These are phyloP conservation scores for Cecropterus lyciades DNA, from an alignment of 1,140 invertebrate genomes.

Conservation along the genomic window DNA sequence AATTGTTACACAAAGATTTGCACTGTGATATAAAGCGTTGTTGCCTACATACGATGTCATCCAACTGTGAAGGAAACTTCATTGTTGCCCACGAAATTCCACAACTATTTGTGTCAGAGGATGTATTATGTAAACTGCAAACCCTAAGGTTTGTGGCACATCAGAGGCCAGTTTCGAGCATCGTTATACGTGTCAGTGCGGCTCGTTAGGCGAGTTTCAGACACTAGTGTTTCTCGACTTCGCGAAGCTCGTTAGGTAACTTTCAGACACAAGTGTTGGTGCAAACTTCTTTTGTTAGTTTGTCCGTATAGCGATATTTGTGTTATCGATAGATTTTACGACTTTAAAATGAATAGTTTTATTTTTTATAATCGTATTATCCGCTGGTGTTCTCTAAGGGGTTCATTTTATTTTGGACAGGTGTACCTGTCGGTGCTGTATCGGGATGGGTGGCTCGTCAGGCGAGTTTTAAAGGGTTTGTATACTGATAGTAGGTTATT, in stretches of 20 bases:
- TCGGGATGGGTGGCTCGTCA: too few relatives aligned
- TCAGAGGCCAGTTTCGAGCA: conserved; percentile 1
- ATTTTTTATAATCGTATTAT: too few relatives aligned
- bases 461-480: too few relatives aligned
- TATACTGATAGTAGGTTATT: too few relatives aligned
- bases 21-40: too few relatives aligned
- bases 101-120: background rate
- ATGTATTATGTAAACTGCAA: background rate
- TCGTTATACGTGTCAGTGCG: conserved; percentile 6
- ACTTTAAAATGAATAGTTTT: background rate
- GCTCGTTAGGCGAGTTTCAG: conserved; percentile 22
- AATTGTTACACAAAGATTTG: too few relatives aligned
- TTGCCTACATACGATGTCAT: too few relatives aligned
- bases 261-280: background rate
- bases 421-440: too few relatives aligned
- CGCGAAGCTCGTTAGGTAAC: background rate
- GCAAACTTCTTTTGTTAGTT: background rate
- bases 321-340: background rate
- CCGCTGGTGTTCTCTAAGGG: too few relatives aligned
- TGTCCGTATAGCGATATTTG: background rate
- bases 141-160: background rate
- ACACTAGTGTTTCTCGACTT: conserved; percentile 10
- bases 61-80: too few relatives aligned
- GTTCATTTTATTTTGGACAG: too few relatives aligned
- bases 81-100: too few relatives aligned